These are phyloP conservation scores for Poeciliopsis occidentalis DNA, from an alignment of 2,113 vertebrate genomes.

Conservation along the genomic window DNA sequence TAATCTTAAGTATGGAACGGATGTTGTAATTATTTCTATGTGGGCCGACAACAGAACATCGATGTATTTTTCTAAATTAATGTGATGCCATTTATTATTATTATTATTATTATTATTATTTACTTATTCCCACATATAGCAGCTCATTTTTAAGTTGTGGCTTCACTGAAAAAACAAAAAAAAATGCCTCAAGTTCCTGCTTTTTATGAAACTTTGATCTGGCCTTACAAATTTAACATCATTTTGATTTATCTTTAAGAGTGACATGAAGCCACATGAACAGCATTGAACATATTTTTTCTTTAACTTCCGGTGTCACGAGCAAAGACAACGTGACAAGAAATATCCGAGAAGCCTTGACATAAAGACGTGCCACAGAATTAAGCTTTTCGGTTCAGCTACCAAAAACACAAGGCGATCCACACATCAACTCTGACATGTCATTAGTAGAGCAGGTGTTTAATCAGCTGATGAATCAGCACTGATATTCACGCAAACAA, in stretches of 20 bases:
- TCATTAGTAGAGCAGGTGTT: no score
- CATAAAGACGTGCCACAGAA: no score
- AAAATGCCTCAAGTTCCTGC: not conserved
- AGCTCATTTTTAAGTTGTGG: not conserved
- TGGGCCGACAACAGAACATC: conserved; percentile 22
- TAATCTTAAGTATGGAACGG: conserved; percentile 45
- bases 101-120: no score
- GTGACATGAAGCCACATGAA: not conserved
- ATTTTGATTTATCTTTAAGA: not conserved
- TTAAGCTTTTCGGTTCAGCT: no score
- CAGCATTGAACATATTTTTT: not conserved
- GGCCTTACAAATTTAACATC: not conserved
- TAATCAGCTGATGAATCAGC: no score
- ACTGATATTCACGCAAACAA: no score
- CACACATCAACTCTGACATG: no score
- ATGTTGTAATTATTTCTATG: conserved; percentile 35
- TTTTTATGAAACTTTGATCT: not conserved
- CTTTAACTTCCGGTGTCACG: no score
- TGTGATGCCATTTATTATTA: not conserved
- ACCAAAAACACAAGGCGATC: no score
- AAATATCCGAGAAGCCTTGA: not conserved
- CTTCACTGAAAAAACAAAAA: not conserved
- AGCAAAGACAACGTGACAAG: not conserved
- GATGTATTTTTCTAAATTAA: conserved; percentile 33
- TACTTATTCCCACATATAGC: not conserved